These are phyloP conservation scores for Conops quadrifasciatus DNA, from an alignment of 2,888 invertebrate species.

Conservation along the genomic window DNA sequence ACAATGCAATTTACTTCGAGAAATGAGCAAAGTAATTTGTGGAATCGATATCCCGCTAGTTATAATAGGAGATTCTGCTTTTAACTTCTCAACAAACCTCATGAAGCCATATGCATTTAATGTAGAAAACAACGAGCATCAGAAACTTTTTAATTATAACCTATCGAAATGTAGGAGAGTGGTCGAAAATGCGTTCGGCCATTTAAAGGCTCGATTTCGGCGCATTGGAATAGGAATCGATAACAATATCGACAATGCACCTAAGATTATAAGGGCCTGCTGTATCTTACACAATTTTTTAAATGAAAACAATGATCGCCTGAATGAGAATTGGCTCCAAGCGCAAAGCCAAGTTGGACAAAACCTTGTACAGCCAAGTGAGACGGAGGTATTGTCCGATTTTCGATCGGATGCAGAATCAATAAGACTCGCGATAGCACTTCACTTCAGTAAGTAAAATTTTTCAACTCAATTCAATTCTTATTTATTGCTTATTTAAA, in stretches of 20 bases:
- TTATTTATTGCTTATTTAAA: too few species aligned
- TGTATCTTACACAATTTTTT: neutral
- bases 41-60: neutral
- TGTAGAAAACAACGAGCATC: too few species aligned
- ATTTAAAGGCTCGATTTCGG: neutral
- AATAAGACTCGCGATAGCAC: too few species aligned
- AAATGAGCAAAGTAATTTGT: neutral
- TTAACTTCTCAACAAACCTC: neutral
- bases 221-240: neutral
- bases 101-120: constrained; percentile 2
- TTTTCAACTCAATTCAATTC: too few species aligned
- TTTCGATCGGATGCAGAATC: too few species aligned
- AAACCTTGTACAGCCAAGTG: too few species aligned
- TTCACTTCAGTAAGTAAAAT: too few species aligned
- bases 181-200: constrained; percentile 1
- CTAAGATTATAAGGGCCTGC: neutral
- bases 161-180: neutral
- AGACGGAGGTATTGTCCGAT: too few species aligned
- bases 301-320: neutral
- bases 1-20: neutral
- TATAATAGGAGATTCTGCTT: neutral
- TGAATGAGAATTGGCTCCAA: neutral
- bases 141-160: neutral
- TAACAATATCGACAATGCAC: neutral
- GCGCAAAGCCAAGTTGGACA: too few species aligned